These are phyloP conservation scores for Platygyra sinensis DNA, from an alignment of 64 coral and sea anemone genomes.

Conservation along the genomic window DNA sequence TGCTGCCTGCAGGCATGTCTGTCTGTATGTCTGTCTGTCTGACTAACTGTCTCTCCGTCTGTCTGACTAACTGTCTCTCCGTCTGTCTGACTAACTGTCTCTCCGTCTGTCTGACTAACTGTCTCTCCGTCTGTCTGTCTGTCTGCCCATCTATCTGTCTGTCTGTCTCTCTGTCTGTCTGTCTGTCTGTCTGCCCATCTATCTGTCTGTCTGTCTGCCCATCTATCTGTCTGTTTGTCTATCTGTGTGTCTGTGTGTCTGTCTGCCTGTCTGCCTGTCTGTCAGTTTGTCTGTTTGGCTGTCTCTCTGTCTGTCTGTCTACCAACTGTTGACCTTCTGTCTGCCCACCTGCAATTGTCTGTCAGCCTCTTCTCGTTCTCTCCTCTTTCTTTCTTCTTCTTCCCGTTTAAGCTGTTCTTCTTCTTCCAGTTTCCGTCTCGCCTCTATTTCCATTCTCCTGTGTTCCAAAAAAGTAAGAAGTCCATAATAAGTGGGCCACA, in stretches of 20 bases:
- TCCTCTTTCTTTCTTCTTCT: conserved; percentile 86
- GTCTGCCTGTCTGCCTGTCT: neutral
- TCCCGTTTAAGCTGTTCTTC: conserved; percentile 76
- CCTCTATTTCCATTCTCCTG: conserved; percentile 95
- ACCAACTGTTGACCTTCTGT: too few relatives aligned
- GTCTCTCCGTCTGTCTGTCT: neutral
- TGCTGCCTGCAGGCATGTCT: neutral
- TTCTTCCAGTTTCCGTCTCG: conserved; percentile 74
- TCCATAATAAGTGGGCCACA: too few relatives aligned
- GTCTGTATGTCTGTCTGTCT: neutral
- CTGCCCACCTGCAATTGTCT: conserved; percentile 47
- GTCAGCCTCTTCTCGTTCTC: conserved; percentile 68
- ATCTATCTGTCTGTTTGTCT: neutral
- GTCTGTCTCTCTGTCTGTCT: conserved; percentile 28
- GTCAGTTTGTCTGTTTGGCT: conserved; percentile 21
- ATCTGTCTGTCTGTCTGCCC: conserved; percentile 55
- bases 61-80: conserved; percentile 49
- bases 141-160: conserved; percentile 9
- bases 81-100: neutral
- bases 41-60: neutral
- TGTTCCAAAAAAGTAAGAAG: neutral
- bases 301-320: conserved; percentile 12
- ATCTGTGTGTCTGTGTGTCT: neutral
- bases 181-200: conserved; percentile 1
- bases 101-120: neutral